A percentile compares a stretch with the other conserved stretches of the same genome.
Evolutionary conservation across 2,113 vertebrate species (phyloP).

Genomic region (Eonycteris spelaea): DNA sequence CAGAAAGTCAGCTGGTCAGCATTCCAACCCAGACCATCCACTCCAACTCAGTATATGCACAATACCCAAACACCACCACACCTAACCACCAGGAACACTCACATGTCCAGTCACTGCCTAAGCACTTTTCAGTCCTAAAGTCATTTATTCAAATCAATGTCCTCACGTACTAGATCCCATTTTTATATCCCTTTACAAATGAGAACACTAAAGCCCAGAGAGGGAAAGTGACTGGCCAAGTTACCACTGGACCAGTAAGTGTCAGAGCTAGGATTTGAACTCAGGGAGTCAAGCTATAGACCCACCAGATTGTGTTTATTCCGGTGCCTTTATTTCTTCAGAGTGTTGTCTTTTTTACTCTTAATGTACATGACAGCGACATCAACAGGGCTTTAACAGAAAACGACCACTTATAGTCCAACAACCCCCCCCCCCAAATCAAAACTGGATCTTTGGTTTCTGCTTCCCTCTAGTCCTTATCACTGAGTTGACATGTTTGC

Average conservation of each 20-base stretch:
- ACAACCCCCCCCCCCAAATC: background rate
- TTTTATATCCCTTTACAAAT: background rate
- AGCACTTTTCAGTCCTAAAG: background rate
- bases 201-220: background rate
- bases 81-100: background rate
- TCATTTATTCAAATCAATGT: background rate
- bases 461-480: background rate
- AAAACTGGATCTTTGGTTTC: no score
- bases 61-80: no score
- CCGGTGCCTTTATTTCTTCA: background rate
- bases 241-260: background rate
- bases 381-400: background rate
- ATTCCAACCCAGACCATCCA: no score
- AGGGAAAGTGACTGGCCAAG: background rate
- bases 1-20: background rate
- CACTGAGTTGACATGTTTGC: no score
- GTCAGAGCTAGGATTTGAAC: background rate
- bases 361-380: background rate
- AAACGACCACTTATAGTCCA: background rate
- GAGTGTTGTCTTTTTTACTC: background rate
- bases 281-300: background rate
- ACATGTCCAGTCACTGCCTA: background rate
- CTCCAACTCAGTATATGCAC: no score
- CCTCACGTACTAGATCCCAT: background rate
- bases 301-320: background rate